Base-by-base conservation (phyloP, 2,888 invertebrate species). In the Sesia apiformis region DNA sequence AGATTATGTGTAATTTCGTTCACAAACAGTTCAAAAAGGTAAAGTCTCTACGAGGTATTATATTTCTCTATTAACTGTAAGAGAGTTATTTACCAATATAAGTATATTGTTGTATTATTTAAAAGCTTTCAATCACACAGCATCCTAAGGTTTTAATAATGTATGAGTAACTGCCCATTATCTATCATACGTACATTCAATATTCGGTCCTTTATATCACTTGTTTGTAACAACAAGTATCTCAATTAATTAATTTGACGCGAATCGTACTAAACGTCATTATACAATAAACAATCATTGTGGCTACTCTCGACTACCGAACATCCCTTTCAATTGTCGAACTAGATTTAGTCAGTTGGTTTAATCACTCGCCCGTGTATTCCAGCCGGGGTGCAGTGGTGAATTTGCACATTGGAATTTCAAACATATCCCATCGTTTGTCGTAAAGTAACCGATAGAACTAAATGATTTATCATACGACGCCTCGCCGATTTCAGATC, bases 391-490 rank as follows among this genome's bases (percentile, higher is more conserved):
- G n/a, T 51, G 46, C 46, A 52, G 56, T 50, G 42, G 60, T 55
- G 60, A 64, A 69, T 67, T 66, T 63, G 61, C 61, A 58, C 63
- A 57, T 56, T 63, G 62, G 63, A 60, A 68, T 66, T 64, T 58
- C 57, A 50, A 57, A 55, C 52, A 60, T 55, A 58, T 58, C 61
- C 56, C 57, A 55, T 54, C 61, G 60, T 70, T 67, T 69, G 66
- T 67, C 62, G 60, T 62, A 60, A 69, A 65, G 65, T 63, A 65
- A 67, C 63, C 53, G 68, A 58, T 52, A 52, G 60, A 63, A 61
- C 63, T 66, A 66, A 74, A 69, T 69, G 63, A 74, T 71, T 76
- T 69, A 70, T 70, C 66, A 64, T 64, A 60, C 60, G 56, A 58
- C 58, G 59, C 56, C 23, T 23, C 23, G 23, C 23, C 23, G 23